These are phyloP conservation scores for Paguma larvata DNA, from an alignment of 2,797 vertebrate genomes.

Conservation along the genomic window DNA sequence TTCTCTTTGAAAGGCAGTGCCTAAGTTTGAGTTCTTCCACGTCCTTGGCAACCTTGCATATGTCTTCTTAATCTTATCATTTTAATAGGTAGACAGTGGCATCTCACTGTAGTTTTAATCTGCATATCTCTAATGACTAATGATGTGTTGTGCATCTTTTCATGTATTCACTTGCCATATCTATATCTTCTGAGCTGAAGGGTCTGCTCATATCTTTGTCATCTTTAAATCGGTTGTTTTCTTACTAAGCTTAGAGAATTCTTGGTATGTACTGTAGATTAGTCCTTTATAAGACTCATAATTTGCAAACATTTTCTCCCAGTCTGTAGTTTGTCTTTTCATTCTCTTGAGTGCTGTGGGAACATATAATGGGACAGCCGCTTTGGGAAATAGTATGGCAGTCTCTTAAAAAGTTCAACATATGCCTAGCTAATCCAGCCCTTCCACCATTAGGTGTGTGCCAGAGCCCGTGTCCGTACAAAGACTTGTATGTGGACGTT, in stretches of 20 bases:
- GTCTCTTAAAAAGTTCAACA: background rate
- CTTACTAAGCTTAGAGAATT: background rate
- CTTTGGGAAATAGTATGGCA: background rate
- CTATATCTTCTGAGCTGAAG: background rate
- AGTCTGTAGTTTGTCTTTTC: constrained; percentile 33
- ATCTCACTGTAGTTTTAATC: background rate
- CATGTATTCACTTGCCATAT: background rate
- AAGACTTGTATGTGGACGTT: background rate
- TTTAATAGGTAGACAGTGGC: background rate
- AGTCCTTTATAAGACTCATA: background rate
- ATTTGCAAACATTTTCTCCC: constrained; percentile 42
- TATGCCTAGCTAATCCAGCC: background rate
- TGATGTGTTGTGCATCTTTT: background rate
- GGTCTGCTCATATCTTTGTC: background rate
- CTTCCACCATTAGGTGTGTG: background rate
- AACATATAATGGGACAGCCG: background rate
- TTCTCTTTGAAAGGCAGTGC: constrained; percentile 15
- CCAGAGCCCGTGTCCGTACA: background rate
- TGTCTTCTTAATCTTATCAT: background rate
- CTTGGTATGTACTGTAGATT: background rate
- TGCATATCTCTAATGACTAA: background rate
- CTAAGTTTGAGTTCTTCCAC: background rate
- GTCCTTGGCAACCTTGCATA: background rate
- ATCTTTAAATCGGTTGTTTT: constrained; percentile 41
- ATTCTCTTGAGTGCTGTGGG: background rate